These are phyloP conservation scores for Aquatica leii DNA, from an alignment of 2,888 invertebrate genomes.

Conservation along the genomic window DNA sequence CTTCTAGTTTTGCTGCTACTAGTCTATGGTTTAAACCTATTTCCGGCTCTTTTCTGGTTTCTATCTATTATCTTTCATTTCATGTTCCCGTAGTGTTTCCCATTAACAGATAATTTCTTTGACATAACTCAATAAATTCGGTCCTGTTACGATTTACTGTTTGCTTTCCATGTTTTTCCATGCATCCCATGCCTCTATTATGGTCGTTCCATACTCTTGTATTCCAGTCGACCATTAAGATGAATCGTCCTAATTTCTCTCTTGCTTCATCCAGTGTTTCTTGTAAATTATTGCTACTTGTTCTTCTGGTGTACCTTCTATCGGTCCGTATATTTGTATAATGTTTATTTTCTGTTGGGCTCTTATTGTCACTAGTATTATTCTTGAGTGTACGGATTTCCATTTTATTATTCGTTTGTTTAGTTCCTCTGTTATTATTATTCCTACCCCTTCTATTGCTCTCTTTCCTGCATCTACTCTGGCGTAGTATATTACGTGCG, in stretches of 20 bases:
- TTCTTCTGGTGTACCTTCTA: too few relatives aligned
- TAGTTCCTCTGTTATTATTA: too few relatives aligned
- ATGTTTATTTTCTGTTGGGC: too few relatives aligned
- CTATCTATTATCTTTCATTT: background rate
- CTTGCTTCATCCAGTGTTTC: conserved; percentile 8
- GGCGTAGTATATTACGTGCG: too few relatives aligned
- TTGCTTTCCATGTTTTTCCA: conserved; percentile 1
- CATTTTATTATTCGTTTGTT: too few relatives aligned
- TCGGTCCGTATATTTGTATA: too few relatives aligned
- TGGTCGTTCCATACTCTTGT: background rate
- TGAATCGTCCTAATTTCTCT: background rate
- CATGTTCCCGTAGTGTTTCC: conserved; percentile 3
- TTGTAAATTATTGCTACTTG: background rate
- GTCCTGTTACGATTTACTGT: conserved; percentile 7
- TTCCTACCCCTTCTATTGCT: too few relatives aligned
- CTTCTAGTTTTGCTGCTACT: background rate
- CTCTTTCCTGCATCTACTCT: too few relatives aligned
- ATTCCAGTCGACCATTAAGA: conserved; percentile 17
- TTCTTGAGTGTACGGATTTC: too few relatives aligned
- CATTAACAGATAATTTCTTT: background rate
- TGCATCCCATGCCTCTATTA: conserved; percentile 1
- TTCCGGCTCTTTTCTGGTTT: conserved; percentile 2
- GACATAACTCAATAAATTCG: conserved; percentile 3
- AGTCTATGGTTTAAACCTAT: background rate
- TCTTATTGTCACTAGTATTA: too few relatives aligned